Evolutionary conservation across 92 coral and sea anemone genomes (phyloP).

Genomic region (Muricea muricata): DNA sequence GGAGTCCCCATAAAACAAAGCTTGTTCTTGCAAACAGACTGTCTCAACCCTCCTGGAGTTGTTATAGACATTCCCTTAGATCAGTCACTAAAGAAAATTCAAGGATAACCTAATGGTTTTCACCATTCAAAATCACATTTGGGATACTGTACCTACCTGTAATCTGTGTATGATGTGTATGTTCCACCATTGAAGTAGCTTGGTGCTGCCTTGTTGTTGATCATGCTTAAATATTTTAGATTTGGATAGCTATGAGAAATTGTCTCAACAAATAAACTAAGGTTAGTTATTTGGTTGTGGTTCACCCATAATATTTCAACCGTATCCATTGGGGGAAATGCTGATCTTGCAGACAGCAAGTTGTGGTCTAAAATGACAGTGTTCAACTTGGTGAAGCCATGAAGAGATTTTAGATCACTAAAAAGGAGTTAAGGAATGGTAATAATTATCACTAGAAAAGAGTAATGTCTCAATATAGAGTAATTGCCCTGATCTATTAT

Average conservation of each 20-base stretch:
- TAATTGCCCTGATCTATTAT: too few relatives aligned
- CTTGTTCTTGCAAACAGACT: too few relatives aligned
- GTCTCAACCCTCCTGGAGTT: too few relatives aligned
- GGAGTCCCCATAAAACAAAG: too few relatives aligned
- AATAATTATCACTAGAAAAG: too few relatives aligned
- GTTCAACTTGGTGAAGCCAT: slow-evolving; percentile 72
- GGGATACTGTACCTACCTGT: slow-evolving; percentile 68
- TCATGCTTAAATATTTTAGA: slow-evolving; percentile 90
- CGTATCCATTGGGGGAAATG: slow-evolving; percentile 73
- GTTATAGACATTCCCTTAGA: too few relatives aligned
- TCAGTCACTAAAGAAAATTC: too few relatives aligned
- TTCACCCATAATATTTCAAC: slow-evolving; percentile 91
- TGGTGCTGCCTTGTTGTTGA: slow-evolving; percentile 94
- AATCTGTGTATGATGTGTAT: slow-evolving; percentile 84
- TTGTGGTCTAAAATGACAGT: slow-evolving; percentile 90
- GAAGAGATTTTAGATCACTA: slow-evolving; percentile 79
- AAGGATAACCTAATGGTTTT: too few relatives aligned
- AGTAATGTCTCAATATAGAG: background rate
- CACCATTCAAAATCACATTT: too few relatives aligned
- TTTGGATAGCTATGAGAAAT: slow-evolving; percentile 86
- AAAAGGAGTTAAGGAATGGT: slow-evolving; percentile 38
- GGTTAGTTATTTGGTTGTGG: slow-evolving; percentile 89
- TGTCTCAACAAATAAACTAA: slow-evolving; percentile 89
- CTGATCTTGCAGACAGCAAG: slow-evolving; percentile 71
- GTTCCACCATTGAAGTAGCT: slow-evolving; percentile 98